A percentile compares a stretch with the other conserved stretches of the same genome.
Evolutionary conservation across 2,113 vertebrate species (phyloP).

Genomic region (Zosterops japonicus): DNA sequence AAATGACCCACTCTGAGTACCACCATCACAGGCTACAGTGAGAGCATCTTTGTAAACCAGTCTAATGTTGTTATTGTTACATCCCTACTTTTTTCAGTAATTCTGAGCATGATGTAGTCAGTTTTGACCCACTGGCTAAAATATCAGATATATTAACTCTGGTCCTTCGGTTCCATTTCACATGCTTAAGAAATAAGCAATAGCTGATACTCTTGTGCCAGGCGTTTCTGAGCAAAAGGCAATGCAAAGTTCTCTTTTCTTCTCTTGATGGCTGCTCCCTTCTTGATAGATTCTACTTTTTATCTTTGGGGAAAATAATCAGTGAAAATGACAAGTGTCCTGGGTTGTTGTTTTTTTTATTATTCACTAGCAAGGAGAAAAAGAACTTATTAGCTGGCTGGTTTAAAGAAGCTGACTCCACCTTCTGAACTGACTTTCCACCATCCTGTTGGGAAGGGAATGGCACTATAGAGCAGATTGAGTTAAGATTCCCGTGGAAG

Average conservation of each 20-base stretch:
- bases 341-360: rapidly evolving
- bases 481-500: not conserved
- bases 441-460: not conserved
- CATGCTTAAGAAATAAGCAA: not conserved
- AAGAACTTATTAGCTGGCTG: not conserved
- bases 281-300: not conserved
- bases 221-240: not conserved
- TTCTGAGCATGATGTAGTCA: not conserved
- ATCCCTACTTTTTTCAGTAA: not conserved
- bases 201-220: not conserved
- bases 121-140: not conserved
- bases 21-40: not conserved
- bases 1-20: not conserved
- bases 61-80: not conserved
- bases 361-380: not conserved
- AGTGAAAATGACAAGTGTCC: not conserved
- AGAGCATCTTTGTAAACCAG: not conserved
- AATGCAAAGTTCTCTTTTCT: not conserved
- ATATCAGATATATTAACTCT: not conserved
- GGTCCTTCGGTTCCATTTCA: not conserved
- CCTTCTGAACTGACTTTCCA: not conserved
- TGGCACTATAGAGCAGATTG: not conserved
- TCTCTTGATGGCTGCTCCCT: not conserved
- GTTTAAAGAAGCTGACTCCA: not conserved
- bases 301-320: not conserved